These are phyloP conservation scores for Rhaphigaster nebulosa DNA, from an alignment of 2,888 invertebrate species.

Conservation along the genomic window DNA sequence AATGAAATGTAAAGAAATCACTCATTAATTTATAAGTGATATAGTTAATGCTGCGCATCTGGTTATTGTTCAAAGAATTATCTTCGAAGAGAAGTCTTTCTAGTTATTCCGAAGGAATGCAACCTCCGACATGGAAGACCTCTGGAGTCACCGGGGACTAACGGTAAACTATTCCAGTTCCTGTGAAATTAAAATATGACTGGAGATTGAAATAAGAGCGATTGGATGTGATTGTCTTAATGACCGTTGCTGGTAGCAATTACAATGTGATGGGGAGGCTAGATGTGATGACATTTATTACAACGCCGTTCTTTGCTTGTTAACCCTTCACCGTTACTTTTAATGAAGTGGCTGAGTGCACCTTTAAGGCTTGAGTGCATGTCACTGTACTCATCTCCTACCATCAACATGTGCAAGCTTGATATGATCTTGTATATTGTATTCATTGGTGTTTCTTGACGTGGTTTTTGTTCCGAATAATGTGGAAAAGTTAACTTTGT, in stretches of 20 bases:
- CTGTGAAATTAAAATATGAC: neutral
- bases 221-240: neutral
- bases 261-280: neutral
- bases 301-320: neutral
- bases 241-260: neutral
- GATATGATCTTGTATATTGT: too few species aligned
- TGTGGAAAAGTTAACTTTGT: too few species aligned
- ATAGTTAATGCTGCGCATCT: too few species aligned
- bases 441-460: too few species aligned
- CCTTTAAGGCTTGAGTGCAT: neutral
- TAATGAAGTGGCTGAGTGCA: neutral
- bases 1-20: too few species aligned
- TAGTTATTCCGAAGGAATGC: too few species aligned
- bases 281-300: neutral
- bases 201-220: neutral
- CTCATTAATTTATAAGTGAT: too few species aligned
- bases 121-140: neutral
- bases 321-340: neutral
- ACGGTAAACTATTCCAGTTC: conserved; percentile 10
- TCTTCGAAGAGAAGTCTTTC: too few species aligned
- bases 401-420: neutral
- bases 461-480: too few species aligned
- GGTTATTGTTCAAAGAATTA: too few species aligned
- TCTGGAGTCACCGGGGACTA: neutral
- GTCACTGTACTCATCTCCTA: neutral